Percentiles rank a stretch among this genome's conserved stretches.
These are phyloP conservation scores for Centropyge bicolor DNA, from an alignment of 2,797 vertebrate species.

Conservation along the genomic window DNA sequence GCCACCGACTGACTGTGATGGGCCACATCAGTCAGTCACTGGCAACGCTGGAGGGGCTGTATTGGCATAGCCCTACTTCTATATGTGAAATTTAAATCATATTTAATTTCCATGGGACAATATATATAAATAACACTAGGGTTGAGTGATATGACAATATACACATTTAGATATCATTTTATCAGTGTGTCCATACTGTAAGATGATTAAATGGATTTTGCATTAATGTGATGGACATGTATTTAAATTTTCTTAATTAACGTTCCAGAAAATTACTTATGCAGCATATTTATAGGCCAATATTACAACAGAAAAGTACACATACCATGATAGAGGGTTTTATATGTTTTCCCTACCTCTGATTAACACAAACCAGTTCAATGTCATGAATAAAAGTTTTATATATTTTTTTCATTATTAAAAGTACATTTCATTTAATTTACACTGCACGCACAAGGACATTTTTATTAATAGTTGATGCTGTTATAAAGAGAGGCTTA, in stretches of 20 bases:
- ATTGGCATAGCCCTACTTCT: neutral
- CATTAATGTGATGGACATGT: neutral
- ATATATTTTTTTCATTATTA: neutral
- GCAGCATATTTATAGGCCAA: too few species aligned
- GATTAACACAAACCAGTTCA: neutral
- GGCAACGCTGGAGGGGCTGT: neutral
- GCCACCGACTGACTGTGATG: neutral
- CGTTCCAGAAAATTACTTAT: neutral
- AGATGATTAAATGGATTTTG: neutral
- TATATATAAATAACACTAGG: neutral
- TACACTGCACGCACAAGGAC: neutral
- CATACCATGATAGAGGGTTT: neutral
- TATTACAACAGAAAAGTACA: neutral
- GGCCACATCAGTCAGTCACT: conserved; percentile 13
- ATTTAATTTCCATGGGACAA: conserved; percentile 5
- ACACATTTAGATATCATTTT: neutral
- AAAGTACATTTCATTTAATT: neutral
- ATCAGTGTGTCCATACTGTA: neutral
- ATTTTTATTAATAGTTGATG: neutral
- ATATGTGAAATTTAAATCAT: neutral
- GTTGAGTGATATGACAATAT: neutral
- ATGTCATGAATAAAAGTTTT: neutral
- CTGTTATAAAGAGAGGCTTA: neutral
- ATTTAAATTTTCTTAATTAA: neutral
- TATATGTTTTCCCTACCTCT: neutral